Conservation (phyloP, 2,888 invertebrate species). For the Synergus itoensis region DNA sequence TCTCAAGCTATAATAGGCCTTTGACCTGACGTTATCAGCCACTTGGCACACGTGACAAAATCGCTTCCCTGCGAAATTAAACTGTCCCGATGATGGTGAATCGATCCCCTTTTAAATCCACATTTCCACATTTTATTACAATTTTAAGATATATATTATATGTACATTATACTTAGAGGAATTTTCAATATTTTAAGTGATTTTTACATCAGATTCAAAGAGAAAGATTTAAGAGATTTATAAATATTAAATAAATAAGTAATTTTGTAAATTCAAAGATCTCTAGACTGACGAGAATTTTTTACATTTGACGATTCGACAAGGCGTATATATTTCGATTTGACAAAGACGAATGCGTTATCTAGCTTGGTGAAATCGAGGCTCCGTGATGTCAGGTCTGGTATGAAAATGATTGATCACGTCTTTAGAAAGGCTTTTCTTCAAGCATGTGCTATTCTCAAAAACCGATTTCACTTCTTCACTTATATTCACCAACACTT, state of each 20-base stretch:
- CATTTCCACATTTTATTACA: not conserved
- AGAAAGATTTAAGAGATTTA: no score
- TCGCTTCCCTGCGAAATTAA: slow-evolving; percentile 6
- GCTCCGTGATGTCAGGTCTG: slow-evolving; percentile 52
- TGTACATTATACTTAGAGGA: no score
- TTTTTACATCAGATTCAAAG: no score
- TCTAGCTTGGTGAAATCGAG: slow-evolving; percentile 55
- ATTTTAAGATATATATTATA: no score
- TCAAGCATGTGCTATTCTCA: slow-evolving; percentile 3
- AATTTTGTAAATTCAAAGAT: not conserved
- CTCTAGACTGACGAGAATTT: not conserved
- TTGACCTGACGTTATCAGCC: slow-evolving; percentile 12
- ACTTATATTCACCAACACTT: not conserved
- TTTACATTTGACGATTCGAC: not conserved
- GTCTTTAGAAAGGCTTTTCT: slow-evolving; percentile 43
- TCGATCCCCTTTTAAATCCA: slow-evolving; percentile 22
- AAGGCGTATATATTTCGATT: not conserved
- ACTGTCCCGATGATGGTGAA: slow-evolving; percentile 8
- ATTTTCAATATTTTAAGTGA: no score
- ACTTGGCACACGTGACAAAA: slow-evolving; percentile 10
- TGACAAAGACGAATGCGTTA: slow-evolving; percentile 54
- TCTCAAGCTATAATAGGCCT: slow-evolving; percentile 13
- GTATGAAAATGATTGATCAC: slow-evolving; percentile 56
- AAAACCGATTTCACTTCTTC: slow-evolving; percentile 12
- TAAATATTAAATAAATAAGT: not conserved